Evolutionary conservation across 2,888 invertebrate species (phyloP).

Genomic region (Nymphalis c-album): DNA sequence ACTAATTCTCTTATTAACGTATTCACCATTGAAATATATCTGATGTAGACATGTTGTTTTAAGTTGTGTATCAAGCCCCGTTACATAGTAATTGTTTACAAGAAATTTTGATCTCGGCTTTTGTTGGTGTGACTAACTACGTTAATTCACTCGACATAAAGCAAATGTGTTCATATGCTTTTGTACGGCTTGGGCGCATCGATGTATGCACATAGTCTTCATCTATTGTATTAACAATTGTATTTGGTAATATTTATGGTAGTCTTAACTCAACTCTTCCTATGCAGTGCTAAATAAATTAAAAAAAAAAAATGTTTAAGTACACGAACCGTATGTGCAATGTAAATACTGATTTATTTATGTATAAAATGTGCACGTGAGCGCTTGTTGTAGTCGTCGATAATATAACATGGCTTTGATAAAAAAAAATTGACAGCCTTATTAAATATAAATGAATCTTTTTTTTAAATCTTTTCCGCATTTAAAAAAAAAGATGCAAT

Average conservation of each 20-base stretch:
- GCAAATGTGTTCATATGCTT: too few relatives aligned
- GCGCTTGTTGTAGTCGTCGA: slow-evolving; percentile 30
- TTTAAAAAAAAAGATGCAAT: too few relatives aligned
- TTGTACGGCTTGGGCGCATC: too few relatives aligned
- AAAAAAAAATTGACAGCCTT: slow-evolving; percentile 2
- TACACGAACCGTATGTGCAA: slow-evolving; percentile 56
- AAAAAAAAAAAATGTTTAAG: slow-evolving; percentile 35
- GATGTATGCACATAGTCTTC: neutral
- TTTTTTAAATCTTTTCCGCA: too few relatives aligned
- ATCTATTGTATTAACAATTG: slow-evolving; percentile 1
- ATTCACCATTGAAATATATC: slow-evolving; percentile 14
- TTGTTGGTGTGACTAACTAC: too few relatives aligned
- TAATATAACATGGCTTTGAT: slow-evolving; percentile 1
- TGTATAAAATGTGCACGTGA: slow-evolving; percentile 39
- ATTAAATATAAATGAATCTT: neutral
- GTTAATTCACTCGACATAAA: too few relatives aligned
- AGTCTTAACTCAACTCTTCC: slow-evolving; percentile 54
- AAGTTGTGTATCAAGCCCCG: too few relatives aligned
- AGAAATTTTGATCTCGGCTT: too few relatives aligned
- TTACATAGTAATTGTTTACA: too few relatives aligned
- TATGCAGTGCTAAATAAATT: slow-evolving; percentile 58
- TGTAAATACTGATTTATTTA: slow-evolving; percentile 62
- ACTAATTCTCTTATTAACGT: neutral
- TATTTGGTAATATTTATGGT: slow-evolving; percentile 32
- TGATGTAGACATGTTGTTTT: neutral